Evolutionary conservation across 2,797 vertebrate genomes (phyloP).

Genomic region (Pyrrhura leucotis): DNA sequence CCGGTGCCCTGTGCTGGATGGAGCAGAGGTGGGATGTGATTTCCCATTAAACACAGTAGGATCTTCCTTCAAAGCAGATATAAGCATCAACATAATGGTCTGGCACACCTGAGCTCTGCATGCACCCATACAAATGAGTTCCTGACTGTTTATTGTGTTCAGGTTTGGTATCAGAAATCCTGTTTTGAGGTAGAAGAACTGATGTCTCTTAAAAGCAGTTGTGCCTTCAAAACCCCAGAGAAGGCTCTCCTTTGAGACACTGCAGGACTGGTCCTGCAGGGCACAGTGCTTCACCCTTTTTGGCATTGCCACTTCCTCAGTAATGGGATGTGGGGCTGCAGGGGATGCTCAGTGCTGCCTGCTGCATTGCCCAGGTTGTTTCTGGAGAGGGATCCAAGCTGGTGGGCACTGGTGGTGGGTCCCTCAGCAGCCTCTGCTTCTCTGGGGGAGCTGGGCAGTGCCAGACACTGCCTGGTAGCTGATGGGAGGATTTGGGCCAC

Average conservation of each 20-base stretch:
- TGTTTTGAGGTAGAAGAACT: not conserved
- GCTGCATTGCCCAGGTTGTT: not conserved
- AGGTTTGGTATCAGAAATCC: not conserved
- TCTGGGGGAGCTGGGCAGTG: not conserved
- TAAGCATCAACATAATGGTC: not conserved
- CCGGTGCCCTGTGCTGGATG: not conserved
- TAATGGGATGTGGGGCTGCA: not conserved
- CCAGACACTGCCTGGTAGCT: not conserved
- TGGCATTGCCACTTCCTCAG: not conserved
- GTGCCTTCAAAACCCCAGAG: not conserved
- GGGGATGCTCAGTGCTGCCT: not conserved
- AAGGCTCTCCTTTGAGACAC: not conserved
- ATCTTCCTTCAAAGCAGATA: not conserved
- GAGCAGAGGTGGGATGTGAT: not conserved
- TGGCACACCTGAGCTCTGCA: not conserved
- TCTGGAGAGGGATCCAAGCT: not conserved
- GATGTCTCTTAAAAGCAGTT: not conserved
- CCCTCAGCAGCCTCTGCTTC: not conserved
- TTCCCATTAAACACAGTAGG: not conserved
- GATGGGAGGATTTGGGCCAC: fast-evolving
- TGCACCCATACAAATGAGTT: too few species aligned
- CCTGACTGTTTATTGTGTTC: not conserved
- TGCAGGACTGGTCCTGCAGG: not conserved
- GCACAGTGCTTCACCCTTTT: not conserved
- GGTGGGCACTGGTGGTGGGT: not conserved